Percentiles rank a stretch among this genome's conserved stretches.
Evolutionary conservation across 2,888 invertebrate genomes (phyloP).

Genomic region (Therioaphis trifolii): DNA sequence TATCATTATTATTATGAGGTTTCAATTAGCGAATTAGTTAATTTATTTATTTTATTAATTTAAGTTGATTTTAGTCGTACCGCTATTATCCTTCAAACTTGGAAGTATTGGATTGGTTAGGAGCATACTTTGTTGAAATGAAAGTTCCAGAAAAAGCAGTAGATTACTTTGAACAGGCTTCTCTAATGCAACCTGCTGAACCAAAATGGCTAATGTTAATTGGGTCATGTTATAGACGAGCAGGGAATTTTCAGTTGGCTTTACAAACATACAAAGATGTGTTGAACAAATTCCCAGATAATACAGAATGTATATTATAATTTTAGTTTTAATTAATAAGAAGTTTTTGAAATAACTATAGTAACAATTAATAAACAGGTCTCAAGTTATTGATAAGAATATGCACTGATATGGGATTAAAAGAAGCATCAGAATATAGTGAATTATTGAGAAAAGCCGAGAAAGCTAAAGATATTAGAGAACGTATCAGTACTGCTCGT

Average conservation of each 20-base stretch:
- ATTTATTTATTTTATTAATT: constrained; percentile 66
- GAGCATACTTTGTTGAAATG: constrained; percentile 88
- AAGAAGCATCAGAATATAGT: constrained; percentile 88
- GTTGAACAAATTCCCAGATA: constrained; percentile 91
- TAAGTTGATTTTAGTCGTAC: constrained; percentile 73
- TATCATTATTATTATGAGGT: constrained; percentile 84
- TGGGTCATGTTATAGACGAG: constrained; percentile 84
- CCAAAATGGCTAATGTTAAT: constrained; percentile 88
- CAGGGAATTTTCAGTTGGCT: constrained; percentile 87
- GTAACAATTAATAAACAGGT: constrained; percentile 70
- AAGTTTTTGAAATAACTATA: background rate
- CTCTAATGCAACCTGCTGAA: constrained; percentile 81
- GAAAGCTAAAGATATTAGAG: constrained; percentile 73
- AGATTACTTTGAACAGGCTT: constrained; percentile 83
- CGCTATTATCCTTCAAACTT: constrained; percentile 79
- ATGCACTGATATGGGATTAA: constrained; percentile 88
- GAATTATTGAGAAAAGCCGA: constrained; percentile 83
- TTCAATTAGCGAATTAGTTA: constrained; percentile 10
- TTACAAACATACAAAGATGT: constrained; percentile 85
- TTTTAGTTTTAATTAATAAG: background rate
- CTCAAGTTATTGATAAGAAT: constrained; percentile 88
- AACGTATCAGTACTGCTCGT: constrained; percentile 73
- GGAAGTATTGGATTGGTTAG: constrained; percentile 87
- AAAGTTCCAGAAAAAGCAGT: constrained; percentile 90
- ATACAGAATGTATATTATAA: constrained; percentile 83